These are phyloP conservation scores for Cygnus olor DNA, from an alignment of 2,797 vertebrate genomes.

Conservation along the genomic window DNA sequence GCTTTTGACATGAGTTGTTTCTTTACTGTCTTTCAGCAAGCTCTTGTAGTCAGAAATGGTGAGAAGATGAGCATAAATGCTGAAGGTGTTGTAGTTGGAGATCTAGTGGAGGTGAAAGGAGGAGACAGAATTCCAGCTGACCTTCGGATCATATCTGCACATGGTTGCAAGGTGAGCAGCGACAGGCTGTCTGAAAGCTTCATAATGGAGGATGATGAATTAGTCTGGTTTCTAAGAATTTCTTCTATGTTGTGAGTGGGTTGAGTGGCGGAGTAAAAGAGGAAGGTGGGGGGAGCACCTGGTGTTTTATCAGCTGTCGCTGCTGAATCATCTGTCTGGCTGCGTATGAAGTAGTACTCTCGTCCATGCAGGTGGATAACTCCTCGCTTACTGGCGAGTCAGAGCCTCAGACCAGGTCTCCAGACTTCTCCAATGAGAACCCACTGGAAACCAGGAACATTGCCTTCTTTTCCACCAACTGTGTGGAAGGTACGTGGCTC, in stretches of 20 bases:
- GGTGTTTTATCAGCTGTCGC: neutral
- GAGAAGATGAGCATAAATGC: constrained; percentile 94
- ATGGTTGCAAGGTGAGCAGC: constrained; percentile 90
- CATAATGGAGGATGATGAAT: neutral
- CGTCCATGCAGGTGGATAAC: constrained; percentile 88
- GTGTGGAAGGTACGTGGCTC: constrained; percentile 89
- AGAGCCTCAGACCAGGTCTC: constrained; percentile 93
- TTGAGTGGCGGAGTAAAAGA: neutral
- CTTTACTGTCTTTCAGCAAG: constrained; percentile 84
- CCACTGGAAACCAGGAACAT: constrained; percentile 96
- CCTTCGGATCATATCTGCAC: constrained; percentile 89
- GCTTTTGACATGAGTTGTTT: neutral
- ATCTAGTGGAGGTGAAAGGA: constrained; percentile 95
- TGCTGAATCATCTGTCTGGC: neutral
- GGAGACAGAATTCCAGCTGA: constrained; percentile 96
- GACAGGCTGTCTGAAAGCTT: neutral
- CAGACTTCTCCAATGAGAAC: constrained; percentile 96
- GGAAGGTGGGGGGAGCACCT: neutral
- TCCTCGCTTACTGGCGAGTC: constrained; percentile 97
- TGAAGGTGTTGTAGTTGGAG: constrained; percentile 90
- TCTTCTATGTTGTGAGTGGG: neutral
- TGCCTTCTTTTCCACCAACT: constrained; percentile 98
- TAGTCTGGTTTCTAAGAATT: neutral
- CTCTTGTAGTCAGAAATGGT: constrained; percentile 92
- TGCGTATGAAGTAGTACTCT: neutral